A percentile compares a stretch with the other conserved stretches of the same genome.
phyloP scores from a whole-genome alignment of 2,113 vertebrate species.

The Willisornis vidua region DNA sequence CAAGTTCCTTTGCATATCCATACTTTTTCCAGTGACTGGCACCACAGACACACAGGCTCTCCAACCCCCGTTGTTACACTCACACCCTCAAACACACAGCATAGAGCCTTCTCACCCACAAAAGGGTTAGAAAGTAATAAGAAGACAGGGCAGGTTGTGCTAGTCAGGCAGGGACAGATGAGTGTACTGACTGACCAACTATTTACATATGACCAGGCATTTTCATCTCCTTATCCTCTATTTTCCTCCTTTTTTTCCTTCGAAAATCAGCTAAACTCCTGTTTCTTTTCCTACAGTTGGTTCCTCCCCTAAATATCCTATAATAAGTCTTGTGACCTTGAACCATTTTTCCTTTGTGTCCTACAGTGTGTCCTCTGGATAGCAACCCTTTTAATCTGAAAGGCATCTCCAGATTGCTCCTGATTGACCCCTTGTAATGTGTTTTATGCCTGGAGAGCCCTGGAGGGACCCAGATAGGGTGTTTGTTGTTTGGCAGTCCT shows the following conservation, averaged over 20 bases:
- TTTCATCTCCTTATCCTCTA: background rate
- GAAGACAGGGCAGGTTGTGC: background rate
- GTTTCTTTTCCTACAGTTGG: background rate
- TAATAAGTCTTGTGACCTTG: background rate
- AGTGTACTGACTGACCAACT: background rate
- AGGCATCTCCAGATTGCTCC: background rate
- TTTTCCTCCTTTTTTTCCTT: background rate
- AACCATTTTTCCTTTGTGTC: background rate
- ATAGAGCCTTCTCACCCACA: background rate
- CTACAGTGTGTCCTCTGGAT: background rate
- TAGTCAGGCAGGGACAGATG: background rate
- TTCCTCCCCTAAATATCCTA: background rate
- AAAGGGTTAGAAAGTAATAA: background rate
- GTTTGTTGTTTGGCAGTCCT: background rate
- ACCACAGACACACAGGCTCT: background rate
- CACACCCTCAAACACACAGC: accelerated
- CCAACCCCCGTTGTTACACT: background rate
- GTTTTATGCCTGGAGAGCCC: background rate
- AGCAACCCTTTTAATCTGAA: background rate
- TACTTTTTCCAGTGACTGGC: background rate
- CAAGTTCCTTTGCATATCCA: accelerated
- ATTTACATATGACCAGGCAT: background rate
- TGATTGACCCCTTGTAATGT: background rate
- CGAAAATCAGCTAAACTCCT: background rate
- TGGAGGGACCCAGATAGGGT: accelerated